Evolutionary conservation across 2,888 invertebrate genomes (phyloP), one percentile per base, ranked within the genome.

Genomic region (Drosophila neonasuta): DNA sequence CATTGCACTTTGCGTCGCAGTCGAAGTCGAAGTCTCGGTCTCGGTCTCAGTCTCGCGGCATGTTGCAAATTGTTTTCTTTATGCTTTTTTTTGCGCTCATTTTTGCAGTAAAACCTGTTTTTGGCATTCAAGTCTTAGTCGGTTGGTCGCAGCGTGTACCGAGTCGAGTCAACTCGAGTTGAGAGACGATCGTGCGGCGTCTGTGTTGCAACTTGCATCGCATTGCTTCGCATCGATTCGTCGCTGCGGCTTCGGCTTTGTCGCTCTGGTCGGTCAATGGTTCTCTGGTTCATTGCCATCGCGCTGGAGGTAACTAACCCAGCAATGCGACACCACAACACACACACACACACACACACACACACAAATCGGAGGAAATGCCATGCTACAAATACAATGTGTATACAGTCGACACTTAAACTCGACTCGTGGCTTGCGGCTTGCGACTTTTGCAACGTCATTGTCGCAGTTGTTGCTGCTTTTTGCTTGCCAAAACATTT

Each of bases 201-300:
- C 66, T 69, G 46, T 46, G 55, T 55, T 61, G 61, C 61, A 55
- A 82, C 85, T 85, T 79, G 86, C 83, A 67, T 57, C 52, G 60
- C 46, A 5, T 24, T 6, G 24, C 24, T 24, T 24, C 63, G 50
- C 64, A 60, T 51, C 57, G 63, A 11, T 69, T 42, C 24, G 77
- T 68, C 49, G 71, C 24, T 48, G 42, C 46, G 57, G 67, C 68
- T 68, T 48, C 50, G 57, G 67, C 68, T 68, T 48, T 58, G 67
- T 36, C 45, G 15, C 85, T 75, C 83, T 68, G 81, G 80, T 81
- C 81, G 90, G 90, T 90, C 90, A 90, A 89, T 90, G 90, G 90
- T 90, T 90, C 90, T 90, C 90, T 90, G 90, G 90, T 90, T 90
- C 90, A 90, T 90, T 90, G 90, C 90, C 90, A 91, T 90, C 88